Evolutionary conservation across 1,140 invertebrate species (phyloP).

Genomic region (Zeugodacus cucurbitae): DNA sequence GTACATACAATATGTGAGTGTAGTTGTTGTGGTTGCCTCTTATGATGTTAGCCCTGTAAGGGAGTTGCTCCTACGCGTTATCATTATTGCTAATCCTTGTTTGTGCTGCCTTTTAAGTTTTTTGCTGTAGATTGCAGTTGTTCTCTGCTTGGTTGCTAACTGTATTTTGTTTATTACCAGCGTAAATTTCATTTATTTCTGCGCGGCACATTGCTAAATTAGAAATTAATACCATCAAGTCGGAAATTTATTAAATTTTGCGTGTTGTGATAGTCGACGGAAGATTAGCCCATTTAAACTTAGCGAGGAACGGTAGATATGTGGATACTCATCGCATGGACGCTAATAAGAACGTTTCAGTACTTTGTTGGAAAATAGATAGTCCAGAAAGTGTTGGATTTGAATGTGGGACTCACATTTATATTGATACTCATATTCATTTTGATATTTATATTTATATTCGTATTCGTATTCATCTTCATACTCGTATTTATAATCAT

Average conservation of each 20-base stretch:
- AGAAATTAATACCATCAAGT: not conserved
- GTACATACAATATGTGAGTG: not conserved
- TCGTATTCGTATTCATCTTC: too few relatives aligned
- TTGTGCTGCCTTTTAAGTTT: not conserved
- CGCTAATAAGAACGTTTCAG: too few relatives aligned
- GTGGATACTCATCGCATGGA: too few relatives aligned
- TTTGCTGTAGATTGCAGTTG: not conserved
- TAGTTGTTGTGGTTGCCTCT: not conserved
- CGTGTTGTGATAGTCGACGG: not conserved
- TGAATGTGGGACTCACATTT: too few relatives aligned
- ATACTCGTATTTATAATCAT: too few relatives aligned
- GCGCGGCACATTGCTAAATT: not conserved
- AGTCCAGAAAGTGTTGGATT: too few relatives aligned
- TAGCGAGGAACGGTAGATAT: not conserved
- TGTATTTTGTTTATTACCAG: not conserved
- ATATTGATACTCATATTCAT: too few relatives aligned
- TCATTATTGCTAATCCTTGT: not conserved
- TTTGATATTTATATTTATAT: too few relatives aligned
- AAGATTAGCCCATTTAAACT: not conserved
- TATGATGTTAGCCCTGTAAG: not conserved
- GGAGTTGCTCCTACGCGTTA: not conserved
- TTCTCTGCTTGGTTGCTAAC: not conserved
- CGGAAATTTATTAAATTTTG: not conserved
- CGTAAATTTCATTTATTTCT: not conserved
- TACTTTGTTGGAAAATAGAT: too few relatives aligned